Conservation (phyloP, 1,140 invertebrate genomes). For the Campodea augens region DNA sequence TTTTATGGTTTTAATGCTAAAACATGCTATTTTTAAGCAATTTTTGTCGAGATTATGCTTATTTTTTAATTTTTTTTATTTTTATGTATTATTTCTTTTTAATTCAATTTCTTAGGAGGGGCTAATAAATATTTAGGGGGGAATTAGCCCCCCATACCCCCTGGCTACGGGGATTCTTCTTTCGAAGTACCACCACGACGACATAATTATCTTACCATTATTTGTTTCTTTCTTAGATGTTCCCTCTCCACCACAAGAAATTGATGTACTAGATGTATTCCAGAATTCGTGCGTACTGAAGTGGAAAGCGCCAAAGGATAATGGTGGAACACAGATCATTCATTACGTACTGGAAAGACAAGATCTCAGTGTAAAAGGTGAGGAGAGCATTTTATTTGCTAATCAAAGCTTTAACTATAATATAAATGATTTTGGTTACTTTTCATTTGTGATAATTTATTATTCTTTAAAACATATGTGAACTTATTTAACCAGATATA, state of each 20-base stretch:
- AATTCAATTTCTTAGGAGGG: too few species aligned
- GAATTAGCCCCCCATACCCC: too few species aligned
- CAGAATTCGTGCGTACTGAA: conserved; percentile 74
- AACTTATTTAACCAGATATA: neutral
- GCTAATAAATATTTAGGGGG: too few species aligned
- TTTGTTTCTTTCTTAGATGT: conserved; percentile 42
- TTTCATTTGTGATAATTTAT: conserved; percentile 1
- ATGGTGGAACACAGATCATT: conserved; percentile 73
- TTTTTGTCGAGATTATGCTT: too few species aligned
- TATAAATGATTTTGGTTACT: neutral
- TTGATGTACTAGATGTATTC: conserved; percentile 81
- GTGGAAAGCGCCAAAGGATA: conserved; percentile 82
- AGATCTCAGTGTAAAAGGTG: conserved; percentile 65
- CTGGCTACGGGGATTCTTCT: too few species aligned
- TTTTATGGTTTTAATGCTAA: too few species aligned
- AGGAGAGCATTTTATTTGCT: conserved; percentile 15
- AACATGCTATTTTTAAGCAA: too few species aligned
- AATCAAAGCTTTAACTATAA: conserved; percentile 3
- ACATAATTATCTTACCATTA: too few species aligned
- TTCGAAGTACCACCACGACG: too few species aligned
- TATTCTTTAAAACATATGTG: conserved; percentile 2
- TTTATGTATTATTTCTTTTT: too few species aligned
- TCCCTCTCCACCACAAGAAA: conserved; percentile 63
- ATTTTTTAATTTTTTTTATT: too few species aligned
- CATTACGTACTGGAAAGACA: conserved; percentile 91